Evolutionary conservation across 2,113 vertebrate genomes (phyloP).

Genomic region (Miniopterus natalensis): DNA sequence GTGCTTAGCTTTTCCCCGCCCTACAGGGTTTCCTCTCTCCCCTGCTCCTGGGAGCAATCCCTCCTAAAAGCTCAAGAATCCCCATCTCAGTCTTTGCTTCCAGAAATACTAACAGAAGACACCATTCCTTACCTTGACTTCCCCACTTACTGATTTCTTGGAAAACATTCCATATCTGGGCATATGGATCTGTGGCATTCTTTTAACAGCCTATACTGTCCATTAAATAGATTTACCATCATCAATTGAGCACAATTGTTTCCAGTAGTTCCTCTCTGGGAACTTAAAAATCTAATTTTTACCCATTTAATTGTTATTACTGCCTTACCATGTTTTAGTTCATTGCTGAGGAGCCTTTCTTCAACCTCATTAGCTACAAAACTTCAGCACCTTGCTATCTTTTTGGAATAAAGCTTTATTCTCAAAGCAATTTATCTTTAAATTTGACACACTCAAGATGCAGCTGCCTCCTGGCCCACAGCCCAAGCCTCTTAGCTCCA

Average conservation of each 20-base stretch:
- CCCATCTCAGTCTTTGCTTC: slow-evolving; percentile 2
- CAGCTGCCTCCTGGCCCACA: not conserved
- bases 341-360: not conserved
- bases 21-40: not conserved
- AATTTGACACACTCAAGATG: slow-evolving; percentile 12
- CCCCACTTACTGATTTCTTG: slow-evolving; percentile 34
- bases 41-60: not conserved
- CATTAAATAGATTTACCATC: slow-evolving; percentile 45
- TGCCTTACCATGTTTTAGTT: slow-evolving; percentile 28
- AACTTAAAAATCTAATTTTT: slow-evolving; percentile 69
- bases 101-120: not conserved
- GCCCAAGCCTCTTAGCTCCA: not conserved
- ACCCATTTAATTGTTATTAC: slow-evolving; percentile 63
- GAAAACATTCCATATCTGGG: not conserved
- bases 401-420: slow-evolving; percentile 54
- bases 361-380: slow-evolving; percentile 46
- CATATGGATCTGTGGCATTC: not conserved
- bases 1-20: not conserved
- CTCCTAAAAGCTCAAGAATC: not conserved
- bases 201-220: slow-evolving; percentile 1
- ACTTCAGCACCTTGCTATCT: slow-evolving; percentile 50
- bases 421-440: slow-evolving; percentile 42
- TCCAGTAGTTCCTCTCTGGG: slow-evolving; percentile 37
- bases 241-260: slow-evolving; percentile 57
- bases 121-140: not conserved